Conservation (phyloP, 2,797 vertebrate genomes). For the Anas bahamensis region DNA sequence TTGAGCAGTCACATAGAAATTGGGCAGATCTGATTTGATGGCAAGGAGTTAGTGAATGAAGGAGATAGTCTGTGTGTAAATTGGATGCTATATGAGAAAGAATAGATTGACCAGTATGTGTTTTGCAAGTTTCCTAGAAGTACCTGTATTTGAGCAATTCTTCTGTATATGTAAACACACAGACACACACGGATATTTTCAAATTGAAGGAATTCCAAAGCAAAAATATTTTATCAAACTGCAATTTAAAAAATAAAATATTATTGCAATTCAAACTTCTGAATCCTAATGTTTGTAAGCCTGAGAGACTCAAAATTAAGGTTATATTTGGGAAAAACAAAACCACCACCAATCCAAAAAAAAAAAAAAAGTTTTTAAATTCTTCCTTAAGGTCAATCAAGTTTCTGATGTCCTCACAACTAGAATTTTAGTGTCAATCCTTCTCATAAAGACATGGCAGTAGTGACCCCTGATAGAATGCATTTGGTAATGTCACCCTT, state of each 20-base stretch:
- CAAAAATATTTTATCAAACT: not conserved
- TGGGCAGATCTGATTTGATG: not conserved
- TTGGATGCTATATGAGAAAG: not conserved
- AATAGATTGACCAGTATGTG: not conserved
- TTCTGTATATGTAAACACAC: not conserved
- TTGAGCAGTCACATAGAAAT: not conserved
- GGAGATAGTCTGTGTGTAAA: not conserved
- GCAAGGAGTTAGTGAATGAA: not conserved
- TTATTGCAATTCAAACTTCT: not conserved
- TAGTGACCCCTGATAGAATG: not conserved
- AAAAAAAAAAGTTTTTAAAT: not conserved
- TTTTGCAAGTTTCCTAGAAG: not conserved
- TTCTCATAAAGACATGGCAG: not conserved
- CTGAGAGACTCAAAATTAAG: not conserved
- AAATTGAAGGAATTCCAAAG: not conserved
- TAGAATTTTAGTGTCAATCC: not conserved
- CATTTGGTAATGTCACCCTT: not conserved
- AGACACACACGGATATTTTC: not conserved
- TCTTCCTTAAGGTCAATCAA: not conserved
- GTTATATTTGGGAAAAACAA: not conserved
- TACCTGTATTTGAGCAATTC: not conserved
- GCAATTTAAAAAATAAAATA: not conserved
- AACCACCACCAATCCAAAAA: not conserved
- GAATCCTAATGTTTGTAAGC: not conserved
- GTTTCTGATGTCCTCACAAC: not conserved